Evolutionary conservation across 2,888 invertebrate genomes (phyloP).

Genomic region (Horisme vitalbata): DNA sequence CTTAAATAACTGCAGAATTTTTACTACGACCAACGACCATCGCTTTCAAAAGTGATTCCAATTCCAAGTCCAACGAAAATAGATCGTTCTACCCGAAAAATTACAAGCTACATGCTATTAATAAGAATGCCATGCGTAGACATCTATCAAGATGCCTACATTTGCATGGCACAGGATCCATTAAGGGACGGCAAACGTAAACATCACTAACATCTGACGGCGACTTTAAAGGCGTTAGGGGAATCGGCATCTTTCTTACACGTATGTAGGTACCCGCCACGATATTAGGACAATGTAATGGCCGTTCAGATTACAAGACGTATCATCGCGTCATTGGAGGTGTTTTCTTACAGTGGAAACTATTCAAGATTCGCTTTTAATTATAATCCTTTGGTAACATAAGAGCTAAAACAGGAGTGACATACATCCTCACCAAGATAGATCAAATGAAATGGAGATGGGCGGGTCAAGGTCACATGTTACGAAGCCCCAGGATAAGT

Average conservation of each 20-base stretch:
- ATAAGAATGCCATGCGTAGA: conserved; percentile 32
- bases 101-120: conserved; percentile 27
- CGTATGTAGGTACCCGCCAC: conserved; percentile 48
- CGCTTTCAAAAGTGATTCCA: background rate
- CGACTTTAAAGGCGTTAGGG: conserved; percentile 61
- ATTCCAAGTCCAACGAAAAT: background rate
- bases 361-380: no score
- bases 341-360: conserved; percentile 4
- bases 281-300: conserved; percentile 38
- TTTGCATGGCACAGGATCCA: conserved; percentile 59
- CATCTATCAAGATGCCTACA: conserved; percentile 46
- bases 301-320: conserved; percentile 15
- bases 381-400: no score
- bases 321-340: conserved; percentile 8
- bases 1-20: no score
- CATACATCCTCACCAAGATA: no score
- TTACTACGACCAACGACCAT: no score
- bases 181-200: conserved; percentile 58
- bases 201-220: conserved; percentile 56
- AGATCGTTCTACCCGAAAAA: conserved; percentile 3
- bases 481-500: no score
- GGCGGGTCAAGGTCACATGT: no score
- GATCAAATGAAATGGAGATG: no score
- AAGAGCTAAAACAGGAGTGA: no score
- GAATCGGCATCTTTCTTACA: conserved; percentile 47